phyloP scores from a whole-genome alignment of 2,113 vertebrate genomes.

The Athene cunicularia region DNA sequence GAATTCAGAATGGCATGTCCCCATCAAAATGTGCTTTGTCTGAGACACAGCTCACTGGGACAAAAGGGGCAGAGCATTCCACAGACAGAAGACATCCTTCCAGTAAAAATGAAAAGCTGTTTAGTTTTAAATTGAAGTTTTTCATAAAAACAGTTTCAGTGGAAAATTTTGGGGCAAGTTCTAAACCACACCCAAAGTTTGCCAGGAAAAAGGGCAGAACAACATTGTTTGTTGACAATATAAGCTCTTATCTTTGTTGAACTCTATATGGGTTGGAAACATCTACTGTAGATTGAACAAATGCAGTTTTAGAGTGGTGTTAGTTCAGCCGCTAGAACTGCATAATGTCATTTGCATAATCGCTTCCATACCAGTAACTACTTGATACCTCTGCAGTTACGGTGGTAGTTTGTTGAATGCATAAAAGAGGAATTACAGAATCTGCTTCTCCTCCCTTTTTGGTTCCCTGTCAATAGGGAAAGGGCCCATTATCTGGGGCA shows the following conservation, averaged over 20 bases:
- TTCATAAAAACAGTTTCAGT: neutral
- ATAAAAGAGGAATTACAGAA: constrained; percentile 10
- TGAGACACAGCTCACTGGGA: neutral
- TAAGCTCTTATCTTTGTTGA: neutral
- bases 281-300: neutral
- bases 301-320: neutral
- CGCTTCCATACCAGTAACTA: neutral
- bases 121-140: neutral
- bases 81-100: neutral
- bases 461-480: neutral
- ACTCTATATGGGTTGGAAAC: neutral
- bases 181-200: neutral
- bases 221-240: neutral
- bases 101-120: neutral
- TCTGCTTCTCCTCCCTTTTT: neutral
- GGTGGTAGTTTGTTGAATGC: neutral
- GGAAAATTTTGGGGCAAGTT: neutral
- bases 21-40: neutral
- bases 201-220: neutral
- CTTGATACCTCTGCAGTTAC: neutral
- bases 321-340: neutral
- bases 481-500: constrained; percentile 38
- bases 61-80: neutral
- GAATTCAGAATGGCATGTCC: neutral
- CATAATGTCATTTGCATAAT: constrained; percentile 12